Conservation (phyloP, 2,888 invertebrate genomes). For the Heliconius aoede region DNA sequence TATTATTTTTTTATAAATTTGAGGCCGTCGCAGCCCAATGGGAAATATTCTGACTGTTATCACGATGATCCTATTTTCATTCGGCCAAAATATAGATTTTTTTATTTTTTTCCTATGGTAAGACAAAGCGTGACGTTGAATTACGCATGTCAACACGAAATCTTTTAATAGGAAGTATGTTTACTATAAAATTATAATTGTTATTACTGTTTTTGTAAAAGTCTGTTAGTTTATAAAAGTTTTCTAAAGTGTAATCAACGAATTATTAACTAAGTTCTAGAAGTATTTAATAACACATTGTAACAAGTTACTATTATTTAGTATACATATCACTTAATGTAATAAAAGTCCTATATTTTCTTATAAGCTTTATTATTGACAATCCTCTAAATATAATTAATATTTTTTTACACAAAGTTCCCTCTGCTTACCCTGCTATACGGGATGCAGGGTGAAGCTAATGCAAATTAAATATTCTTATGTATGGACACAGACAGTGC, state of each 20-base stretch:
- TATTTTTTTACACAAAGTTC: too few relatives aligned
- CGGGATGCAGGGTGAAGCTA: too few relatives aligned
- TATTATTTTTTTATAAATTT: background rate
- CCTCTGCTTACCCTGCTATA: too few relatives aligned
- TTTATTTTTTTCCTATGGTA: too few relatives aligned
- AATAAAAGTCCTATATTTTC: constrained; percentile 13
- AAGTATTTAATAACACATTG: background rate
- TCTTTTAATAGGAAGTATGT: background rate
- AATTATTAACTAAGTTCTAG: background rate
- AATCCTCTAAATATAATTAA: background rate
- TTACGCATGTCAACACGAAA: too few relatives aligned
- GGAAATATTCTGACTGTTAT: too few relatives aligned
- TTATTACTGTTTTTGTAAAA: background rate
- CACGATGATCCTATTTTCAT: too few relatives aligned
- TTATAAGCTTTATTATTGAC: background rate
- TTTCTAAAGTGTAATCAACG: background rate
- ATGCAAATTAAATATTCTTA: too few relatives aligned
- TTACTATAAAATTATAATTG: background rate
- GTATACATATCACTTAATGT: constrained; percentile 7
- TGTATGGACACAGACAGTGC: too few relatives aligned
- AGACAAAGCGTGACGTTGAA: too few relatives aligned
- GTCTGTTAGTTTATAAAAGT: background rate
- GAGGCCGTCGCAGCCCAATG: too few relatives aligned
- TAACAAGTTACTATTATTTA: constrained; percentile 7
- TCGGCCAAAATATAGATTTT: too few relatives aligned